These are phyloP conservation scores for Spialia ferax DNA, from an alignment of 2,888 invertebrate genomes.

Conservation along the genomic window DNA sequence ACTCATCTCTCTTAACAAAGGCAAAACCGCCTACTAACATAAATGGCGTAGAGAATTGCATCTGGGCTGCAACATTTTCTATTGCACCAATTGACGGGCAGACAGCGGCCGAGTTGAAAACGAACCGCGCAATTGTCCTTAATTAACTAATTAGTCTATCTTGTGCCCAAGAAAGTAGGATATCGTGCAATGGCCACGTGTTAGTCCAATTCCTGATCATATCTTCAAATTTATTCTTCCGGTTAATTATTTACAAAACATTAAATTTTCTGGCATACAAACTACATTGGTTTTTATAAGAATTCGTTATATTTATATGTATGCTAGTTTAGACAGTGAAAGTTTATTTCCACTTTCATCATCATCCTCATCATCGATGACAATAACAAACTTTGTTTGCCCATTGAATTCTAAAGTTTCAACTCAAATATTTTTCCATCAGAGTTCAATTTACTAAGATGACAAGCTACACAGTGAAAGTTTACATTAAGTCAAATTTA, in stretches of 20 bases:
- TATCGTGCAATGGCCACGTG: constrained; percentile 42
- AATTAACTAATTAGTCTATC: constrained; percentile 72
- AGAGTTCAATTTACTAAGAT: neutral
- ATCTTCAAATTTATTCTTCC: neutral
- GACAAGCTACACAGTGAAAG: neutral
- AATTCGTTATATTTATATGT: too few relatives aligned
- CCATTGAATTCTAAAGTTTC: too few relatives aligned
- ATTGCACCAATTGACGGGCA: constrained; percentile 68
- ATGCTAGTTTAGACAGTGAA: neutral
- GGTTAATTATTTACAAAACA: neutral
- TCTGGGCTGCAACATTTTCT: constrained; percentile 63
- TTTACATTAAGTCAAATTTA: neutral
- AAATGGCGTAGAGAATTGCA: constrained; percentile 77
- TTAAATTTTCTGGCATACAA: neutral
- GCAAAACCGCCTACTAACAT: constrained; percentile 56
- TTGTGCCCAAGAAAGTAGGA: constrained; percentile 57
- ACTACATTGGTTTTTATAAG: neutral
- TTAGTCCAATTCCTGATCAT: constrained; percentile 7
- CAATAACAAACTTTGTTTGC: neutral
- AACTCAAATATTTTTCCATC: too few relatives aligned
- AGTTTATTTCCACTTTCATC: neutral
- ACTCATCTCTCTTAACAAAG: constrained; percentile 60
- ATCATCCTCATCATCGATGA: neutral
- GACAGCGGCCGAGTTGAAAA: constrained; percentile 57
- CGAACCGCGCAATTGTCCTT: constrained; percentile 76